Evolutionary conservation across 2,888 invertebrate species (phyloP).

Genomic region (Frankliniella intonsa): DNA sequence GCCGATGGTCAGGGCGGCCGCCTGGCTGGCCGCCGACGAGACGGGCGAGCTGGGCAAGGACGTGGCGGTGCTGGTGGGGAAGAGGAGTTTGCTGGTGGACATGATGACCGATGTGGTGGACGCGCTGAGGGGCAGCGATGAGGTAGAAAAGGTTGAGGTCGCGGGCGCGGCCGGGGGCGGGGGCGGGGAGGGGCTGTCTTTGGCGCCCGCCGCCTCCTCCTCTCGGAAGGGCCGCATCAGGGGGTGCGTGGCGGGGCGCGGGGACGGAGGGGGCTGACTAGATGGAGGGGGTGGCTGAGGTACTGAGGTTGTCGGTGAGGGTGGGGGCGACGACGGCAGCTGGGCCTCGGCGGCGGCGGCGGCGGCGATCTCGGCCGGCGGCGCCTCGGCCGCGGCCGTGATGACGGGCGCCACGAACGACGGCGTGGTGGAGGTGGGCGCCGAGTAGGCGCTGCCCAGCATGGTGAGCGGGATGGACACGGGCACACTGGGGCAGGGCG

Average conservation of each 20-base stretch:
- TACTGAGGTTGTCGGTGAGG: neutral
- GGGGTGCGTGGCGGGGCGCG: too few relatives aligned
- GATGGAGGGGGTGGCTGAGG: neutral
- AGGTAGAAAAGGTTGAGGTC: neutral
- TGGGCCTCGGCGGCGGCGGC: neutral
- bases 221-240: too few relatives aligned
- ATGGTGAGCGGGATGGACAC: neutral
- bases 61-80: neutral
- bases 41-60: neutral
- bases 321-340: neutral
- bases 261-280: slow-evolving; percentile 26
- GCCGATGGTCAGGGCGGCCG: neutral
- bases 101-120: neutral
- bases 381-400: neutral
- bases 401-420: neutral
- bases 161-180: too few relatives aligned
- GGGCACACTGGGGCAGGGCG: neutral
- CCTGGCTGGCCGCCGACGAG: neutral
- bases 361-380: neutral
- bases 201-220: too few relatives aligned
- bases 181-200: too few relatives aligned
- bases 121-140: slow-evolving; percentile 27
- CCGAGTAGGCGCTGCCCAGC: neutral
- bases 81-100: neutral
- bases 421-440: neutral